These are phyloP conservation scores for Sander vitreus DNA, from an alignment of 2,113 vertebrate species.

Conservation along the genomic window DNA sequence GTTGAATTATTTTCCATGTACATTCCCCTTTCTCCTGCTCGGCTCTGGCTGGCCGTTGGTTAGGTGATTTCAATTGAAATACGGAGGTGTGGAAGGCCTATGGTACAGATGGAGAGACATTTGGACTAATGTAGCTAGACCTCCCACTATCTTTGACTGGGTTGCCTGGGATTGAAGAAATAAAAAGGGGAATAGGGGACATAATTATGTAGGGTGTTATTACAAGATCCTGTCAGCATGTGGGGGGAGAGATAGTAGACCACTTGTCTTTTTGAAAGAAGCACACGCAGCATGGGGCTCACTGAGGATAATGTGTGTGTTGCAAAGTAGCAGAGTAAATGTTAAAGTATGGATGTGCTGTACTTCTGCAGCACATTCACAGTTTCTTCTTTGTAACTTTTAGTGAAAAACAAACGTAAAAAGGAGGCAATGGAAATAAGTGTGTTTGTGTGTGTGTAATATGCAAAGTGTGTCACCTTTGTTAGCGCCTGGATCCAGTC, in stretches of 20 bases:
- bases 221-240: conserved; percentile 51
- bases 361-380: not conserved
- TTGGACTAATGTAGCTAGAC: conserved; percentile 47
- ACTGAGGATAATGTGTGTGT: conserved; percentile 17
- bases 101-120: conserved; percentile 60
- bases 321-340: not conserved
- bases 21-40: not conserved
- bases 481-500: conserved; percentile 93
- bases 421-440: not conserved
- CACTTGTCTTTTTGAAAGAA: conserved; percentile 46
- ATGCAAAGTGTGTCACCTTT: conserved; percentile 86
- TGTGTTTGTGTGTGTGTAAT: conserved; percentile 6
- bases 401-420: conserved; percentile 38
- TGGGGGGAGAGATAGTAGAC: conserved; percentile 43
- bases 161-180: conserved; percentile 58
- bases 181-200: conserved; percentile 41
- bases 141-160: conserved; percentile 45
- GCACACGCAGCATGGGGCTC: conserved; percentile 21
- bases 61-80: conserved; percentile 48
- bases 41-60: conserved; percentile 34
- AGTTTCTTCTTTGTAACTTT: conserved; percentile 18
- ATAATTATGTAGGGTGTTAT: conserved; percentile 54
- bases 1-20: conserved; percentile 6
- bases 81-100: conserved; percentile 24
- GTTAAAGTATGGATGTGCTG: not conserved